Evolutionary conservation across 2,797 vertebrate genomes (phyloP), one percentile per base, ranked within the genome.

Genomic region (Rallus crepitans): DNA sequence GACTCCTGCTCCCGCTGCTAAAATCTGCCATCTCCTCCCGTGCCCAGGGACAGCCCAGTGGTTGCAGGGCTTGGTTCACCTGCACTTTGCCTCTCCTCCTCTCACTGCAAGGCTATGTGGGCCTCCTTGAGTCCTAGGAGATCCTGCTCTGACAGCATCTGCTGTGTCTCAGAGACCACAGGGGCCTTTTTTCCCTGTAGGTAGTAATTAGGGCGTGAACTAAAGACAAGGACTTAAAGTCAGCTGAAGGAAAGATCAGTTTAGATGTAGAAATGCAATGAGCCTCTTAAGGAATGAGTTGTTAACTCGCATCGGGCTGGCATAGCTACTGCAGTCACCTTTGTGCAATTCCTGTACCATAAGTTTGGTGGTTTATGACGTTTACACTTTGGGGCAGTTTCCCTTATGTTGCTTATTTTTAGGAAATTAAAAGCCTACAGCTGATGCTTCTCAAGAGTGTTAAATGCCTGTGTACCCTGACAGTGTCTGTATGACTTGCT

Each of bases 81-180:
- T 30, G 40, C 12, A 2, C 65, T 92, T 78, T 68, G 33, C 40
- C 69, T 83, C 65, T 79, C 18, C 20, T n/a, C 11, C 37, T 70
- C 35, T 66, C 2, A 0, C 53, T 28, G 19, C 2, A 4, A 52
- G 61, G 60, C 39, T 60, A 11, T 1, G 1, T 1, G 0, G 30
- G 23, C 42, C 21, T 59, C 42, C 63, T 37, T 6, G 8, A 57
- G 70, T 35, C 69, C 59, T 37, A 11, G 33, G 45, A 90, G 55
- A 25, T 88, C 31, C 66, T 86, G n/a, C 42, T 68, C 47, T 76
- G 70, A 39, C 30, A 30, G 50, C 47, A n/a, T 82, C 65, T 72
- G 3, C 80, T 65, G 20, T 24, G 37, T 27, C 52, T 75, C 17
- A 3, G 52, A n/a, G 56, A 48, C 72, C 60, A 21, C 1, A 0